Evolutionary conservation across 2,797 vertebrate genomes (phyloP).

Genomic region (Antrozous pallidus): DNA sequence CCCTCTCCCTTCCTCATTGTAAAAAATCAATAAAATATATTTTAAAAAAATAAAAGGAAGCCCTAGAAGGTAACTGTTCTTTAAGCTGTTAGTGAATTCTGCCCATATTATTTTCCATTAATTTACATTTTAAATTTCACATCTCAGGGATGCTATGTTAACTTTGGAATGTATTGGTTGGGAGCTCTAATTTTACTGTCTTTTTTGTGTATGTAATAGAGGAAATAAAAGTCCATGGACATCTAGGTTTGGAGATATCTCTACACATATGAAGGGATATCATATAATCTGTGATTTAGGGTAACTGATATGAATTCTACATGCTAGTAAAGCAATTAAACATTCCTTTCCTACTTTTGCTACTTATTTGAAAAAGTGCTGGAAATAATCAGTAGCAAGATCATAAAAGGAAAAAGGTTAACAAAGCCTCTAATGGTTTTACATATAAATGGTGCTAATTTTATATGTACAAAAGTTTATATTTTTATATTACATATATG

Average conservation of each 20-base stretch:
- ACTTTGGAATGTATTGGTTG: neutral
- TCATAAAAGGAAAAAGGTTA: neutral
- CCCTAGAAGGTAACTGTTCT: neutral
- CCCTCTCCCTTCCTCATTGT: too few relatives aligned
- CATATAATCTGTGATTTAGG: neutral
- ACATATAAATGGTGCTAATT: neutral
- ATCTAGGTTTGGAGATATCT: neutral
- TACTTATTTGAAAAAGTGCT: neutral
- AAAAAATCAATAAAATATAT: too few relatives aligned
- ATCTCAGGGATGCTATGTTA: neutral
- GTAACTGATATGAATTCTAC: neutral
- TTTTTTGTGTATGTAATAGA: neutral
- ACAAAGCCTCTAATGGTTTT: neutral
- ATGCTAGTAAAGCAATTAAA: neutral
- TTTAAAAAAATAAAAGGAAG: neutral
- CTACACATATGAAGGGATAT: neutral
- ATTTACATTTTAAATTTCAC: slow-evolving; percentile 10
- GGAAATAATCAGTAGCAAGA: neutral
- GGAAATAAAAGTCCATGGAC: neutral
- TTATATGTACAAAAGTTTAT: neutral
- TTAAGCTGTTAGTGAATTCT: neutral
- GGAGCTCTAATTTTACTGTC: neutral
- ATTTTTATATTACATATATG: neutral
- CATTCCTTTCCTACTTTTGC: neutral
- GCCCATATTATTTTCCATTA: neutral